These are phyloP conservation scores for Polydrusus tereticollis DNA, from an alignment of 2,888 invertebrate genomes.

Conservation along the genomic window DNA sequence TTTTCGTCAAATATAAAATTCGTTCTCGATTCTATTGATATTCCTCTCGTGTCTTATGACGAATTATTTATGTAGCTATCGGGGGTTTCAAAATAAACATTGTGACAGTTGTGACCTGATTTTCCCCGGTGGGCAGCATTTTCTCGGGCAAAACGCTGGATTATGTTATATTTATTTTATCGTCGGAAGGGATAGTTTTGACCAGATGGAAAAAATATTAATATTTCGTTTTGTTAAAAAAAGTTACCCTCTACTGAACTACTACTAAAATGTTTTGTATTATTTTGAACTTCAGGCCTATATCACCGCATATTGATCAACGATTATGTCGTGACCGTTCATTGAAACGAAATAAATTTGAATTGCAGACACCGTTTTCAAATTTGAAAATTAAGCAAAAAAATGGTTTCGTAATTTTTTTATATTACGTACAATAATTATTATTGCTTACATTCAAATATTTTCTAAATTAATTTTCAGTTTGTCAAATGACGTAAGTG, in stretches of 20 bases:
- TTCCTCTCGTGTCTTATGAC: background rate
- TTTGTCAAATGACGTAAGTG: background rate
- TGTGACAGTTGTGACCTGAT: constrained; percentile 1
- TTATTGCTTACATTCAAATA: too few species aligned
- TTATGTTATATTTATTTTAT: background rate
- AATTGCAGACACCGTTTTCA: too few species aligned
- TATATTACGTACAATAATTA: too few species aligned
- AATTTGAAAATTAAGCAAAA: too few species aligned
- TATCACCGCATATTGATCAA: too few species aligned
- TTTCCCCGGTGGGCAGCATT: background rate
- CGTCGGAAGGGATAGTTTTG: background rate
- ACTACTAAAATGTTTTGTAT: too few species aligned
- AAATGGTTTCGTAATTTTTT: too few species aligned
- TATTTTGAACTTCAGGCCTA: too few species aligned
- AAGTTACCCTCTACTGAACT: too few species aligned
- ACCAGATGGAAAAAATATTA: background rate
- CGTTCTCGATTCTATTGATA: constrained; percentile 2
- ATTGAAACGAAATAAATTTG: too few species aligned
- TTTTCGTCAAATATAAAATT: background rate
- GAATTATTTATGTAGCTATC: constrained; percentile 6
- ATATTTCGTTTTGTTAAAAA: background rate
- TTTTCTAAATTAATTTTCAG: background rate
- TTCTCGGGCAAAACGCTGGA: background rate
- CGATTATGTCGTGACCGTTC: too few species aligned
- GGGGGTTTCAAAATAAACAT: background rate